These are phyloP conservation scores for Aphelocoma coerulescens DNA, from an alignment of 2,113 vertebrate genomes.

Conservation along the genomic window DNA sequence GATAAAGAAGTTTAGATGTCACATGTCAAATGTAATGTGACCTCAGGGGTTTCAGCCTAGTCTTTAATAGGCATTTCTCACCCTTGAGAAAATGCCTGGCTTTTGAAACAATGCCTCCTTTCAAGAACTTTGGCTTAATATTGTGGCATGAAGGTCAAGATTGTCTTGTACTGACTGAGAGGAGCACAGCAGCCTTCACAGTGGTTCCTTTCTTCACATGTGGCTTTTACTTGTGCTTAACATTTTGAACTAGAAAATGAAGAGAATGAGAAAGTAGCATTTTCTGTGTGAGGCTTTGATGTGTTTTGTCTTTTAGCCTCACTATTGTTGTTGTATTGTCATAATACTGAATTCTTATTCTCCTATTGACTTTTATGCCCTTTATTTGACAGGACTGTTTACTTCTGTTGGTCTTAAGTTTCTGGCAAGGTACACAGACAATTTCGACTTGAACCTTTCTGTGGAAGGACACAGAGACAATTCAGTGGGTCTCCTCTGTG, in stretches of 20 bases:
- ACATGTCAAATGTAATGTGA: neutral
- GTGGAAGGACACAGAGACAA: neutral
- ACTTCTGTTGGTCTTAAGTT: neutral
- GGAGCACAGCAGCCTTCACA: neutral
- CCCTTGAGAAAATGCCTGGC: neutral
- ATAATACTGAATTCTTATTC: neutral
- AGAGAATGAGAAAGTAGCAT: neutral
- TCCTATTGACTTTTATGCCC: neutral
- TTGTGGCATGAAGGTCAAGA: constrained; percentile 1
- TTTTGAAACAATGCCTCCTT: constrained; percentile 45
- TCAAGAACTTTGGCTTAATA: constrained; percentile 1
- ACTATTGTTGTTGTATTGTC: accelerated
- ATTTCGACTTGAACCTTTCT: neutral
- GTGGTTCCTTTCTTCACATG: neutral
- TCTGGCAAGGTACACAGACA: neutral
- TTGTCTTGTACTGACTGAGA: neutral
- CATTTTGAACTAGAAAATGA: constrained; percentile 10
- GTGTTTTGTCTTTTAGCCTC: neutral
- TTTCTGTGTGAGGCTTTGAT: neutral
- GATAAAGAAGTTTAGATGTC: constrained; percentile 35
- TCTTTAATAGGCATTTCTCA: constrained; percentile 4
- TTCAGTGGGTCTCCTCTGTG: neutral
- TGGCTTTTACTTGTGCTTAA: neutral
- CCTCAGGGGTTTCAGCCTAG: neutral
- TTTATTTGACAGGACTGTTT: constrained; percentile 7